These are phyloP conservation scores for Monomorium pharaonis DNA, from an alignment of 1,140 invertebrate genomes.

Conservation along the genomic window DNA sequence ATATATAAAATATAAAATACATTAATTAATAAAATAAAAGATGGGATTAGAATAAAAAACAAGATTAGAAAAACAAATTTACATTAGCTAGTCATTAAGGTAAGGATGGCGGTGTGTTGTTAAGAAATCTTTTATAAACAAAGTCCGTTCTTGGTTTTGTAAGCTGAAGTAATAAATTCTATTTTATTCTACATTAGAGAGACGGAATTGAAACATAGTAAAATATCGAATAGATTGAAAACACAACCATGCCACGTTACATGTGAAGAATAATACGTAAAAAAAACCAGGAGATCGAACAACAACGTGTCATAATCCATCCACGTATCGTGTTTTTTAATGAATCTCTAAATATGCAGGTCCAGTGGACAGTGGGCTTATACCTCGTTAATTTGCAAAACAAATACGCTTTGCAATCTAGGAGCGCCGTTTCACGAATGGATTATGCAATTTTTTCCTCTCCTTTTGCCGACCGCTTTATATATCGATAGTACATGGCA, in stretches of 20 bases:
- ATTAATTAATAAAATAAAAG: too few species aligned
- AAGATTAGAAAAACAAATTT: too few species aligned
- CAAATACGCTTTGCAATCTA: slow-evolving; percentile 38
- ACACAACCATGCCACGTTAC: not conserved
- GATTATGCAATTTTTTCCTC: slow-evolving; percentile 37
- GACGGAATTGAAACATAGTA: not conserved
- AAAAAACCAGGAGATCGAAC: not conserved
- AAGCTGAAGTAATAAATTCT: too few species aligned
- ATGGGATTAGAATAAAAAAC: too few species aligned
- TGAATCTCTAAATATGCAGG: not conserved
- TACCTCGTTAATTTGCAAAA: slow-evolving; percentile 42
- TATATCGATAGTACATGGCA: slow-evolving; percentile 44
- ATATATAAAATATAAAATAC: too few species aligned
- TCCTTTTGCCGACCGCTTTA: not conserved
- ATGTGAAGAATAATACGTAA: not conserved
- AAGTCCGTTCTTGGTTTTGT: too few species aligned
- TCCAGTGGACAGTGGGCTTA: not conserved
- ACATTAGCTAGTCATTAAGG: too few species aligned
- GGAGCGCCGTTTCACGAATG: slow-evolving; percentile 13
- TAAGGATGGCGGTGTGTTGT: too few species aligned
- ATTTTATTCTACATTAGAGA: not conserved
- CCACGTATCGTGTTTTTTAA: not conserved
- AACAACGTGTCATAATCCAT: not conserved
- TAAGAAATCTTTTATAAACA: too few species aligned
- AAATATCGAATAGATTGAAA: not conserved